Evolutionary conservation across 2,797 vertebrate species (phyloP).

Genomic region (Poeciliopsis presidionis): DNA sequence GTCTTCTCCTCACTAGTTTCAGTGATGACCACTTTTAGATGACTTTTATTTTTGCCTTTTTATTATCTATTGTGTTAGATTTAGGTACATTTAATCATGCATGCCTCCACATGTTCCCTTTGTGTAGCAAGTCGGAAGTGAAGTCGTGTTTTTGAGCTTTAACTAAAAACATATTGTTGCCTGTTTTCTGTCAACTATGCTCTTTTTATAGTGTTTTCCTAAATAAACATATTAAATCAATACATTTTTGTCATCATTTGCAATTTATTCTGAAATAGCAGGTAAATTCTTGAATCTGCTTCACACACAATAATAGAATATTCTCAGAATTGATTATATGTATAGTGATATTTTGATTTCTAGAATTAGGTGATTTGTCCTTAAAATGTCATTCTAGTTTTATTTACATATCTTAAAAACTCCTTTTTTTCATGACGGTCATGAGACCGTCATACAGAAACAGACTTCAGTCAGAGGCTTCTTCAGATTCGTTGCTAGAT

Average conservation of each 20-base stretch:
- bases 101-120: conserved; percentile 23
- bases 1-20: conserved; percentile 4
- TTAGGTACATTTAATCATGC: conserved; percentile 10
- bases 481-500: no score
- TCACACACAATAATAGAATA: background rate
- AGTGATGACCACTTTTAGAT: conserved; percentile 3
- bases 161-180: conserved; percentile 1
- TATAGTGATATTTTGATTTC: background rate
- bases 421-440: background rate
- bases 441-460: no score
- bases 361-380: background rate
- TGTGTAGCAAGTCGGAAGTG: background rate
- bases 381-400: background rate
- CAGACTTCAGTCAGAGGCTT: no score
- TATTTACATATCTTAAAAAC: background rate
- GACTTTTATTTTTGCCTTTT: background rate
- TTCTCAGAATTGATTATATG: background rate
- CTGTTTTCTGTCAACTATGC: conserved; percentile 11
- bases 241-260: background rate
- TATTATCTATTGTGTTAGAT: background rate
- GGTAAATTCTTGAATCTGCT: background rate
- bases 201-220: conserved; percentile 46
- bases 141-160: conserved; percentile 11
- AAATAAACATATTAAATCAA: conserved; percentile 43
- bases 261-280: background rate